Conservation (phyloP, 2,888 invertebrate species). For the Hanleya hanleyi region DNA sequence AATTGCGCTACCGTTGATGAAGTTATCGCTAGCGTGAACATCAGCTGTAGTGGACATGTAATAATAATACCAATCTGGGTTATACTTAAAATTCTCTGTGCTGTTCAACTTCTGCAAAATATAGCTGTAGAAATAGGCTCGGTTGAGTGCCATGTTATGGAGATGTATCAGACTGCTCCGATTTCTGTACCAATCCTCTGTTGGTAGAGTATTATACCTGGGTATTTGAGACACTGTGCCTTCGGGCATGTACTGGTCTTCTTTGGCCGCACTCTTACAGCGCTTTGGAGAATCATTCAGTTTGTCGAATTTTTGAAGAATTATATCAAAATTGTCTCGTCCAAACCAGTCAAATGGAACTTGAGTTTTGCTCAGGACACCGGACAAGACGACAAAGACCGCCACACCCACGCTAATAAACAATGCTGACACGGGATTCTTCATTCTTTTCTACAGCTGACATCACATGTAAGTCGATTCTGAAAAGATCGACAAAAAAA, state of each 20-base stretch:
- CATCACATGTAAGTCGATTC: no score
- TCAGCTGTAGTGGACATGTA: conserved; percentile 95
- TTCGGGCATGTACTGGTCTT: conserved; percentile 86
- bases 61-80: conserved; percentile 98
- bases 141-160: conserved; percentile 95
- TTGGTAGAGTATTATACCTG: conserved; percentile 76
- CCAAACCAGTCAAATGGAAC: conserved; percentile 85
- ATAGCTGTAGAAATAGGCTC: conserved; percentile 84
- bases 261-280: conserved; percentile 89
- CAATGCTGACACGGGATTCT: no score
- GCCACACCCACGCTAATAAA: no score
- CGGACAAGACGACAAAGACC: no score
- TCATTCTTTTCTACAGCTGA: no score
- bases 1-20: conserved; percentile 86
- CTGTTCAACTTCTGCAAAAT: conserved; percentile 53
- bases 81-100: conserved; percentile 81
- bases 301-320: conserved; percentile 86
- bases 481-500: no score
- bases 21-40: conserved; percentile 90
- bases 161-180: conserved; percentile 92
- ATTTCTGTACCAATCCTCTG: conserved; percentile 83
- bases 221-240: conserved; percentile 87
- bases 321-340: conserved; percentile 92
- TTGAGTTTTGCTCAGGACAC: no score
- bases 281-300: conserved; percentile 85